Percentiles rank a stretch among this genome's conserved stretches.
Evolutionary conservation across 1,140 invertebrate genomes (phyloP).

Genomic region (Psix sp.): DNA sequence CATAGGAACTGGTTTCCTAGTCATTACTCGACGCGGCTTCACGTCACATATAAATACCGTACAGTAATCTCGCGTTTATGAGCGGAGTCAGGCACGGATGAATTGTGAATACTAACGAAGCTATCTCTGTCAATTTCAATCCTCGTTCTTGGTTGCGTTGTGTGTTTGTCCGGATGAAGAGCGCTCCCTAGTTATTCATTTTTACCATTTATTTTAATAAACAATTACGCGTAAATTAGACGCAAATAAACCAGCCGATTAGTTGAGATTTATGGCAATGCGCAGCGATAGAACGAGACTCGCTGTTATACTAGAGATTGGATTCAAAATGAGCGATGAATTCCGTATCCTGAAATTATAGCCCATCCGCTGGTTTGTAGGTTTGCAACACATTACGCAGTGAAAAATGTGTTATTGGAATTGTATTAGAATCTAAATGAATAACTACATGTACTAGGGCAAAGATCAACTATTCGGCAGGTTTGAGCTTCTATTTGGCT

Average conservation of each 20-base stretch:
- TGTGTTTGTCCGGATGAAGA: conserved; percentile 16
- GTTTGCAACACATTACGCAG: too few relatives aligned
- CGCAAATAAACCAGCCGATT: conserved; percentile 25
- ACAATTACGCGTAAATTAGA: conserved; percentile 45
- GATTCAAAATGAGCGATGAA: conserved; percentile 13
- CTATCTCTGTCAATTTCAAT: conserved; percentile 36
- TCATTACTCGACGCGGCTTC: conserved; percentile 57
- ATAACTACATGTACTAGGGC: too few relatives aligned
- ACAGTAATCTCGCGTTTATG: conserved; percentile 56
- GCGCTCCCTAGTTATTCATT: conserved; percentile 16
- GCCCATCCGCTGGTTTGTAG: too few relatives aligned
- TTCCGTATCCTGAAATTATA: too few relatives aligned
- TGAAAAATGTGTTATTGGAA: too few relatives aligned
- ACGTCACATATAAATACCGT: conserved; percentile 59
- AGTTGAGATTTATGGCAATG: conserved; percentile 36
- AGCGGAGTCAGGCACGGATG: conserved; percentile 43
- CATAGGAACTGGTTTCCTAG: conserved; percentile 57
- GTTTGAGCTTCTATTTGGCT: too few relatives aligned
- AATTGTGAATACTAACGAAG: conserved; percentile 60
- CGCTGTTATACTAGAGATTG: conserved; percentile 13
- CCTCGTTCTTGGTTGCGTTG: conserved; percentile 12
- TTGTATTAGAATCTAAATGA: too few relatives aligned
- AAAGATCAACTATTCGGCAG: too few relatives aligned
- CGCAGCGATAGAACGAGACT: background rate
- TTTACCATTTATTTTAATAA: conserved; percentile 49